A percentile compares a stretch with the other conserved stretches of the same genome.
Conservation (phyloP, 2,888 invertebrate genomes). For the Drymonia ruficornis region DNA sequence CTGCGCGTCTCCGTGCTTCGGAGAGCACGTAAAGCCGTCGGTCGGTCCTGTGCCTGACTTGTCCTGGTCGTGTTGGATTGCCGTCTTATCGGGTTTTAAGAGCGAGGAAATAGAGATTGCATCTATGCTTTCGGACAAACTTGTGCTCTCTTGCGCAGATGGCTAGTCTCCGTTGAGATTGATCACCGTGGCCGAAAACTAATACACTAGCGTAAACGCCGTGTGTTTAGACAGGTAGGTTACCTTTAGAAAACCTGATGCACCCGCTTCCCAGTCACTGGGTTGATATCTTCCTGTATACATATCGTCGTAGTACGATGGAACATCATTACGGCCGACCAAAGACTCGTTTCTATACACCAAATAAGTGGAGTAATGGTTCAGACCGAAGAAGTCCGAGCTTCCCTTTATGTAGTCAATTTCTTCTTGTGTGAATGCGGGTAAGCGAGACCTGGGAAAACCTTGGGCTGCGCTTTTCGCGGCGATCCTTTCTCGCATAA, state of each 20-base stretch:
- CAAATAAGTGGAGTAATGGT: constrained; percentile 84
- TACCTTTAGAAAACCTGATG: neutral
- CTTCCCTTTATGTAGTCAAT: constrained; percentile 51
- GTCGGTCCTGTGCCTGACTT: too few relatives aligned
- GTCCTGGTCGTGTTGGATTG: too few relatives aligned
- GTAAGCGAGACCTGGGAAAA: constrained; percentile 49
- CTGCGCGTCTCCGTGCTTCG: too few relatives aligned
- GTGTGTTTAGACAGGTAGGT: too few relatives aligned
- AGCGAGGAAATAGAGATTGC: too few relatives aligned
- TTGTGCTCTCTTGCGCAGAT: too few relatives aligned
- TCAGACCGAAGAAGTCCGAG: constrained; percentile 80
- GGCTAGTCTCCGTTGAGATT: too few relatives aligned
- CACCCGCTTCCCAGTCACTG: constrained; percentile 1
- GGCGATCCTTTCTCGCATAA: constrained; percentile 68
- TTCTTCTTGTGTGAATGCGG: constrained; percentile 52
- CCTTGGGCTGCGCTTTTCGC: constrained; percentile 54
- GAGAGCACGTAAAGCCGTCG: too few relatives aligned
- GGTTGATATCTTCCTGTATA: constrained; percentile 1
- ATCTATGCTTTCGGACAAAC: too few relatives aligned
- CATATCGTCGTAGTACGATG: constrained; percentile 44
- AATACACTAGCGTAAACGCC: too few relatives aligned
- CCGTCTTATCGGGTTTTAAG: too few relatives aligned
- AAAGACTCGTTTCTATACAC: constrained; percentile 48
- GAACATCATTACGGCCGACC: constrained; percentile 24
- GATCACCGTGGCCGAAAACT: too few relatives aligned